A percentile compares a stretch with the other conserved stretches of the same genome.
Conservation (phyloP, 2,888 invertebrate genomes). For the Leucoma salicis region DNA sequence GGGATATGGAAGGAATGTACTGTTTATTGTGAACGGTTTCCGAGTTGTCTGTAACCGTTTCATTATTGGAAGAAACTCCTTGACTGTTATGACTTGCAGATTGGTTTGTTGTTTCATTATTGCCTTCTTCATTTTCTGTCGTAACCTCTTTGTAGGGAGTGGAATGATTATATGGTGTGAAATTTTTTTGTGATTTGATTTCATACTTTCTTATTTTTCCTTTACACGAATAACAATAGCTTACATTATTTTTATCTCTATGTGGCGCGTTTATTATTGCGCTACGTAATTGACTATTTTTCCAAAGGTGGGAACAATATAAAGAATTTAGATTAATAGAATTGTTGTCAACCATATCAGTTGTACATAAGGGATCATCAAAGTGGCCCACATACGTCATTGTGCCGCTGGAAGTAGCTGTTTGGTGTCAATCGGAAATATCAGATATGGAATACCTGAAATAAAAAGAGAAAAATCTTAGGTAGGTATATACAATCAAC, state of each 20-base stretch:
- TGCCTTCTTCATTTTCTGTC: constrained; percentile 33
- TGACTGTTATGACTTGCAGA: constrained; percentile 36
- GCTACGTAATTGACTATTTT: constrained; percentile 59
- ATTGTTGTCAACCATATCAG: constrained; percentile 40
- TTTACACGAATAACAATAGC: constrained; percentile 68
- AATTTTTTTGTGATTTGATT: constrained; percentile 52
- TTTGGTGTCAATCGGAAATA: constrained; percentile 9
- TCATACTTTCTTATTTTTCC: constrained; percentile 76
- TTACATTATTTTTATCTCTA: constrained; percentile 52
- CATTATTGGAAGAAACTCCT: constrained; percentile 35
- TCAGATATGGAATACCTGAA: constrained; percentile 36
- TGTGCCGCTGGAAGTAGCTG: constrained; percentile 22
- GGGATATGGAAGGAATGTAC: constrained; percentile 72
- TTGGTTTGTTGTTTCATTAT: constrained; percentile 33
- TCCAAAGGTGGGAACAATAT: constrained; percentile 71
- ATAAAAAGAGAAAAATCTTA: constrained; percentile 14
- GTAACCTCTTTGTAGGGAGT: constrained; percentile 55
- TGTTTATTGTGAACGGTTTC: constrained; percentile 42
- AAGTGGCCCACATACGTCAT: constrained; percentile 59
- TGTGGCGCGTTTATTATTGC: constrained; percentile 52
- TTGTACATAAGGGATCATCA: constrained; percentile 45
- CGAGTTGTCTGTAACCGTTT: constrained; percentile 35
- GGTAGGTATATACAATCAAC: too few relatives aligned
- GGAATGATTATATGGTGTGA: constrained; percentile 65
- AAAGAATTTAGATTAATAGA: constrained; percentile 63